A percentile compares a stretch with the other conserved stretches of the same genome.
phyloP scores from a whole-genome alignment of 2,888 invertebrate species.

The Drosophila multiciliata region DNA sequence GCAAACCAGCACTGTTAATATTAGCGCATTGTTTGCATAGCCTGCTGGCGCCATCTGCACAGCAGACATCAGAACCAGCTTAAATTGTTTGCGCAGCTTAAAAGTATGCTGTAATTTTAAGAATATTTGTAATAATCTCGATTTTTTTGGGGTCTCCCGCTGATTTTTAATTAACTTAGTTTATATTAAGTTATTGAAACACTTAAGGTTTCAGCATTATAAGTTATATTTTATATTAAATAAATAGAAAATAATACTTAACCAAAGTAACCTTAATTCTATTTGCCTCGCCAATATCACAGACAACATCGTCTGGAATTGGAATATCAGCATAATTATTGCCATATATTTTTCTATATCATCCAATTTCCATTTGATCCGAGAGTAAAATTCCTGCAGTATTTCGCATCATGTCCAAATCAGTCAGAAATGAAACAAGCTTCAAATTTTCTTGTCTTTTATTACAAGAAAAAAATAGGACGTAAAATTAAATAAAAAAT shows the following conservation, averaged over 20 bases:
- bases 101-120: conserved; percentile 21
- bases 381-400: too few species aligned
- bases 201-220: neutral
- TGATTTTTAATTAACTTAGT: neutral
- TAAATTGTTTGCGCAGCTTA: conserved; percentile 36
- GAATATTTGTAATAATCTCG: neutral
- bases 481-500: neutral
- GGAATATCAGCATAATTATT: too few species aligned
- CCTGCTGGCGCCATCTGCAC: conserved; percentile 39
- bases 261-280: neutral
- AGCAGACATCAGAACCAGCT: neutral
- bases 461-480: neutral
- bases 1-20: conserved; percentile 29
- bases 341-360: too few species aligned
- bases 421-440: too few species aligned
- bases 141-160: neutral
- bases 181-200: neutral
- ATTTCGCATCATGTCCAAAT: too few species aligned
- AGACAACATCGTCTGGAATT: neutral
- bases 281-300: neutral
- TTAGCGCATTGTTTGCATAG: neutral
- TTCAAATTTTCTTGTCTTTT: too few species aligned
- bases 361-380: too few species aligned
- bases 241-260: neutral
- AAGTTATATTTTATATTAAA: neutral